A percentile compares a stretch with the other conserved stretches of the same genome.
These are phyloP conservation scores for Drosophila macrospina DNA, from an alignment of 2,888 invertebrate genomes.

Conservation along the genomic window DNA sequence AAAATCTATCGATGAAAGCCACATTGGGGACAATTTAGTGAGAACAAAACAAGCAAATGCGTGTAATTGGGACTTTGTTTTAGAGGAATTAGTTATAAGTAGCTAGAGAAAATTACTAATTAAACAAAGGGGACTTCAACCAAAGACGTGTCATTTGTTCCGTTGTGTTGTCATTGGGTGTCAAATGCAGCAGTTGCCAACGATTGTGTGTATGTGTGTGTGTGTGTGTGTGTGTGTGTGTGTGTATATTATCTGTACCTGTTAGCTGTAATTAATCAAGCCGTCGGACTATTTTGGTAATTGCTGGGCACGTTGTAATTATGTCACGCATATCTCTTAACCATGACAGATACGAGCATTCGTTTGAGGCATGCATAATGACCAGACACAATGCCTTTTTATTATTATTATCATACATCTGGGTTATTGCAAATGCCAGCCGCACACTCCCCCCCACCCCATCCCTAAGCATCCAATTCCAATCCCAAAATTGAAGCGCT, in stretches of 20 bases:
- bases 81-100: conserved; percentile 20
- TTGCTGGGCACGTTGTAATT: conserved; percentile 57
- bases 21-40: conserved; percentile 13
- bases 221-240: background rate
- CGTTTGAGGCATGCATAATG: conserved; percentile 47
- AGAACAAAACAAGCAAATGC: conserved; percentile 1
- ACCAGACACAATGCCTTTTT: conserved; percentile 46
- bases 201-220: background rate
- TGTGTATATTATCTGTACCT: conserved; percentile 27
- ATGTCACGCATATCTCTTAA: conserved; percentile 51
- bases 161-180: conserved; percentile 31
- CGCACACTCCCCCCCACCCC: no score
- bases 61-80: conserved; percentile 16
- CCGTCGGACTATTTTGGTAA: conserved; percentile 59
- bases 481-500: background rate
- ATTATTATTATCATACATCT: conserved; percentile 47
- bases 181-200: conserved; percentile 45
- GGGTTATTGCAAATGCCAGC: conserved; percentile 42
- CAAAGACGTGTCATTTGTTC: conserved; percentile 31
- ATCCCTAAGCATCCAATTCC: background rate
- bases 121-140: conserved; percentile 21
- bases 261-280: conserved; percentile 64
- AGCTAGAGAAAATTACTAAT: conserved; percentile 26
- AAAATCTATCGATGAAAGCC: conserved; percentile 7
- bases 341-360: conserved; percentile 27